Evolutionary conservation across 2,113 vertebrate genomes (phyloP), one percentile per base, ranked within the genome.

Genomic region (Prietella phreatophila): DNA sequence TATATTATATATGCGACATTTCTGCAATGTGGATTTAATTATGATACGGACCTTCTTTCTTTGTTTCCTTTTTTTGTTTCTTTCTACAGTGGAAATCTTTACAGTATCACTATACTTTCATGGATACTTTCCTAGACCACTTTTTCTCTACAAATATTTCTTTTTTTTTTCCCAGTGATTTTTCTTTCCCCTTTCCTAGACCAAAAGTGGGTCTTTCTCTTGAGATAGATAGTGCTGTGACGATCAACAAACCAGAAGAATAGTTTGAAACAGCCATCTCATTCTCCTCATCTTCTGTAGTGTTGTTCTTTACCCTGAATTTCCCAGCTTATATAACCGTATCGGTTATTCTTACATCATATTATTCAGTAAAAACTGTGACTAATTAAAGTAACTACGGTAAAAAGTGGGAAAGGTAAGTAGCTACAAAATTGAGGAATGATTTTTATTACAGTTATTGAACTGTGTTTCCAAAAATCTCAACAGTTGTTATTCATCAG

Each of bases 161-260:
- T 27, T 5, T 47, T 25, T 83, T 83, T 56, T 27, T 17, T 13
- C 8, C 4, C n/a, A 58, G 33, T 36, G 27, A 33, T 78, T 78
- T 47, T 27, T 27, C 73, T 50, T 78, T 50, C 30, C n/a, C 30
- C 55, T 53, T 47, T 58, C 69, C 11, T 76, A 13, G 33, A 47
- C 27, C 39, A 80, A 80, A 47, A 79, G 58, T 56, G 27, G 75
- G 36, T 33, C 58, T 65, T 79, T 86, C 58, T 80, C 30, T 86
- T 20, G 47, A 86, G 76, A 81, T 53, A 63, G 60, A 86, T 65
- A 30, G 75, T 80, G 76, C n/a, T 86, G 85, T 81, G 50, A 86
- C 56, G 76, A 47, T n/a, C 61, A 69, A 60, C n/a, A 33, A 78
- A 50, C 63, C 22, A 30, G 85, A 81, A 86, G 75, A 86, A 50